These are phyloP conservation scores for Patiria pectinifera DNA, from an alignment of 53 echinoderm and acorn worm genomes.

Conservation along the genomic window DNA sequence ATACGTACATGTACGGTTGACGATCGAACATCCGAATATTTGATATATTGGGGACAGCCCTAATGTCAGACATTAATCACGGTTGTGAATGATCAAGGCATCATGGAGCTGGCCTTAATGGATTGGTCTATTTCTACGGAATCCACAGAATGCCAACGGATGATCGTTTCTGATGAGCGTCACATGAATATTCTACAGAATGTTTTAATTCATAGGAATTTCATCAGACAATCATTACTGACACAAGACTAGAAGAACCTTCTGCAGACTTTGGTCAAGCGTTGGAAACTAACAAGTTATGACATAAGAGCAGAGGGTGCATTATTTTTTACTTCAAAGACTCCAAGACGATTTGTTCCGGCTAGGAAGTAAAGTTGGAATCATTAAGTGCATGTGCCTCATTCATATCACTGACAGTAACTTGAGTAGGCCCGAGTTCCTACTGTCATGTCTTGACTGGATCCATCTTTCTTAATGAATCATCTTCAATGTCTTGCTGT, in stretches of 20 bases:
- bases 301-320: background rate
- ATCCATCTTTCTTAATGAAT: background rate
- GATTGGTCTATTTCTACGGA: too few species aligned
- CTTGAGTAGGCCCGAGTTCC: background rate
- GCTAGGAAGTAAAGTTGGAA: too few species aligned
- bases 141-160: background rate
- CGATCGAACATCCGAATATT: background rate
- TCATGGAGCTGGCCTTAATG: too few species aligned
- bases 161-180: background rate
- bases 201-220: background rate
- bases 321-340: background rate
- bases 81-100: too few species aligned
- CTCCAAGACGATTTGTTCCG: too few species aligned
- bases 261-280: background rate
- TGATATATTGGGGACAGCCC: too few species aligned
- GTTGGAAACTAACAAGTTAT: background rate
- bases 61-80: too few species aligned
- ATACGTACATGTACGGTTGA: too few species aligned
- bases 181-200: background rate
- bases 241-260: background rate
- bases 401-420: background rate
- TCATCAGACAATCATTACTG: background rate
- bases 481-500: background rate
- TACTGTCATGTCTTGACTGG: background rate
- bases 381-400: too few species aligned